A percentile compares a stretch with the other conserved stretches of the same genome.
Evolutionary conservation across 2,888 invertebrate species (phyloP).

Genomic region (Pachycephus smyrnensis): DNA sequence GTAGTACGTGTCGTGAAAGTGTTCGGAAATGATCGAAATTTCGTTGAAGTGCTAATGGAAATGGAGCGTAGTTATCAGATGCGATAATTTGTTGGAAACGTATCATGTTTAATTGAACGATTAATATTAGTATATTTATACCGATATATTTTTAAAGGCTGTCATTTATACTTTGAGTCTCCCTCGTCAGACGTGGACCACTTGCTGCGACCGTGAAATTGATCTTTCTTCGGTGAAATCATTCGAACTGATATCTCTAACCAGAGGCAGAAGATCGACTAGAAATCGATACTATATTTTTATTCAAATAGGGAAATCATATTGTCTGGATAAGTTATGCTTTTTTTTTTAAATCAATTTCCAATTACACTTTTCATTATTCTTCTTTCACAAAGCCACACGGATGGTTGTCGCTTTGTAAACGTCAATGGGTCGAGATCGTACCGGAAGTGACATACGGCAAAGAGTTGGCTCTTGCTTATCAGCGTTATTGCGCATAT

Average conservation of each 20-base stretch:
- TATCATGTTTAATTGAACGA: not conserved
- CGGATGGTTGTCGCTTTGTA: not conserved
- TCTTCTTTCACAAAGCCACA: not conserved
- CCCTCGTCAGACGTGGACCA: not conserved
- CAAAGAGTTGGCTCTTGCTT: not conserved
- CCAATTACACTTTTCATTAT: not conserved
- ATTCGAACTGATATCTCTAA: not conserved
- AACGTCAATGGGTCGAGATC: slow-evolving; percentile 2
- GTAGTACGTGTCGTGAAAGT: not conserved
- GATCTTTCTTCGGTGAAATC: not conserved
- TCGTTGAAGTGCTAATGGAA: not conserved
- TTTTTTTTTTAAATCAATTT: not conserved
- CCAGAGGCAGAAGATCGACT: not conserved
- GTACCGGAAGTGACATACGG: slow-evolving; percentile 2
- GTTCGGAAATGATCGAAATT: not conserved
- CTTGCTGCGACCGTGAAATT: not conserved
- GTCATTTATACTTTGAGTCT: not conserved
- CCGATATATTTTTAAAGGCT: no score
- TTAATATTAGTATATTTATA: not conserved
- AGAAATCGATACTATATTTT: not conserved
- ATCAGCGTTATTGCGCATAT: not conserved
- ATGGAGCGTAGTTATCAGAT: not conserved
- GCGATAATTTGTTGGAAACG: not conserved
- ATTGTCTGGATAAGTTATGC: not conserved
- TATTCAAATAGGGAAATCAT: not conserved